These are phyloP conservation scores for Dasyprocta punctata DNA, from an alignment of 2,113 vertebrate species.

Conservation along the genomic window DNA sequence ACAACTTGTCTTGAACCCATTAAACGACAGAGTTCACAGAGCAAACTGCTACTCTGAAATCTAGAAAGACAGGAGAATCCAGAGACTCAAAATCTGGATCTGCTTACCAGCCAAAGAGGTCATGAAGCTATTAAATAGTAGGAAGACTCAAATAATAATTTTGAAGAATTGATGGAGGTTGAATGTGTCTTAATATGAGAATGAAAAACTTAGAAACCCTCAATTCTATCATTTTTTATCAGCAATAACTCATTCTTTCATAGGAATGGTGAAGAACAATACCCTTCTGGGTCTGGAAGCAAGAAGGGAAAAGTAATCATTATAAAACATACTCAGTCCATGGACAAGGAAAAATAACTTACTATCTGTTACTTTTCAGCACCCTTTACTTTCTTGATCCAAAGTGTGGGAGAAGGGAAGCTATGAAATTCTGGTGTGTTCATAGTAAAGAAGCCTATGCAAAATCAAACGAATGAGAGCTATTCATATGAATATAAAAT, in stretches of 20 bases:
- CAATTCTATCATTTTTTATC: neutral
- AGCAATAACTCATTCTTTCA: neutral
- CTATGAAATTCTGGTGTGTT: neutral
- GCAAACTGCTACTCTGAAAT: neutral
- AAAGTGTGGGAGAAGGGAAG: neutral
- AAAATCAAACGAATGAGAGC: neutral
- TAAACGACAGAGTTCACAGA: neutral
- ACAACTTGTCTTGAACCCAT: neutral
- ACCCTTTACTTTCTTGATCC: neutral
- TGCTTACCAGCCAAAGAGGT: neutral
- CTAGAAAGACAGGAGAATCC: neutral
- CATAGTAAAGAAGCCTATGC: neutral
- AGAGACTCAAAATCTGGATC: neutral
- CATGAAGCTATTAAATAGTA: neutral
- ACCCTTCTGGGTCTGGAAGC: neutral
- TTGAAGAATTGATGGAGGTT: neutral
- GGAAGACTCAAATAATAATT: neutral
- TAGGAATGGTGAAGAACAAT: neutral
- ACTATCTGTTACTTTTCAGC: neutral
- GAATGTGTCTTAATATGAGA: neutral
- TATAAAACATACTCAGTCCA: neutral
- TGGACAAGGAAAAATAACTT: neutral
- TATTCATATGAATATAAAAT: neutral
- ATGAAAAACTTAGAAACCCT: neutral
- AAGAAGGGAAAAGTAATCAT: neutral